phyloP scores from a whole-genome alignment of 2,113 vertebrate genomes.

The Peromyscus maniculatus region DNA sequence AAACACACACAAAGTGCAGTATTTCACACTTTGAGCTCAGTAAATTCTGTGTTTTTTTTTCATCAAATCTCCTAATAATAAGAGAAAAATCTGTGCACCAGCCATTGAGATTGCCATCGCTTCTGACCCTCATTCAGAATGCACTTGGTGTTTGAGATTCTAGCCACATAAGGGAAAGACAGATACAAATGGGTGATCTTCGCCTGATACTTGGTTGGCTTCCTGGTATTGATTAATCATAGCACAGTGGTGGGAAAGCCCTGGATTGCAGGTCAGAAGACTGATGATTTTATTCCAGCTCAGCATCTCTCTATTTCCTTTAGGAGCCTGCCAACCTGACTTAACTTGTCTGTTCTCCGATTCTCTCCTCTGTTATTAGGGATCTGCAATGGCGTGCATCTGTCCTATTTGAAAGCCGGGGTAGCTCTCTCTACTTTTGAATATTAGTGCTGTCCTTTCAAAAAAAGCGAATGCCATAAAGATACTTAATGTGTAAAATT shows the following conservation, averaged over 20 bases:
- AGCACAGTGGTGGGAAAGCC: not conserved
- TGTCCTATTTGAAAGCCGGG: not conserved
- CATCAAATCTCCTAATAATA: not conserved
- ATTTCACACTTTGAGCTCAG: not conserved
- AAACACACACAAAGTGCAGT: constrained; percentile 61
- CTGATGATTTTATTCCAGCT: constrained; percentile 55
- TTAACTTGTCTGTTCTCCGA: not conserved
- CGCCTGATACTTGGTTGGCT: constrained; percentile 51
- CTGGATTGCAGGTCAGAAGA: constrained; percentile 60
- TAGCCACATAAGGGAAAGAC: constrained; percentile 43
- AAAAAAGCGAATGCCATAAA: not conserved
- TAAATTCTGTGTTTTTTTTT: constrained; percentile 48
- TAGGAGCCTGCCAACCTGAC: constrained; percentile 7
- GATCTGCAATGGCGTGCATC: not conserved
- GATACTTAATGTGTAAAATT: not conserved
- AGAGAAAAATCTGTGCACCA: constrained; percentile 5
- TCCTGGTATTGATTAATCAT: constrained; percentile 71
- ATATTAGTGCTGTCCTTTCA: not conserved
- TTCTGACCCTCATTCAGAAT: not conserved
- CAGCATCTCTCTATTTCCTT: constrained; percentile 56
- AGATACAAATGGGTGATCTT: constrained; percentile 56
- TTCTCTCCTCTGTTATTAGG: constrained; percentile 42
- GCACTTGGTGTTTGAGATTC: constrained; percentile 28
- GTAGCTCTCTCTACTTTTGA: not conserved
- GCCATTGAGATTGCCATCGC: not conserved